Evolutionary conservation across 2,888 invertebrate genomes (phyloP).

Genomic region (Ernsta delagoae): DNA sequence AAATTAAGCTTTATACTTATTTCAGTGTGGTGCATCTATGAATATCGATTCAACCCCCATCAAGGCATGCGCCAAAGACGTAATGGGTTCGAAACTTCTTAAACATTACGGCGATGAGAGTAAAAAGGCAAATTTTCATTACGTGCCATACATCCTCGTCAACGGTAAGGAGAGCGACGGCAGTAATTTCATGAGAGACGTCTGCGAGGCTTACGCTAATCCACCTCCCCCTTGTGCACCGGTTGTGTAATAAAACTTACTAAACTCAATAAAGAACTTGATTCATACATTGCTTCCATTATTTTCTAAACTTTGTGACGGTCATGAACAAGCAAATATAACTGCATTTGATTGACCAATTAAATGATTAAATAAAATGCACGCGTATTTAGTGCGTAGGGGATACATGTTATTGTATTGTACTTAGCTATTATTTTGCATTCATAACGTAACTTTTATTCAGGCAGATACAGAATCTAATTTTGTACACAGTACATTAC

Average conservation of each 20-base stretch:
- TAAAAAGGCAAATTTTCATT: conserved; percentile 31
- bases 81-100: conserved; percentile 45
- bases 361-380: too few relatives aligned
- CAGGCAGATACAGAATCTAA: too few relatives aligned
- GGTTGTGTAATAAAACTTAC: conserved; percentile 22
- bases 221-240: conserved; percentile 50
- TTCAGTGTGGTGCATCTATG: conserved; percentile 57
- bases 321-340: not conserved
- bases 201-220: conserved; percentile 54
- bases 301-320: not conserved
- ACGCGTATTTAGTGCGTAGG: too few relatives aligned
- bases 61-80: conserved; percentile 57
- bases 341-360: not conserved
- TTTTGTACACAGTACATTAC: too few relatives aligned
- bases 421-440: too few relatives aligned
- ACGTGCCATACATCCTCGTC: conserved; percentile 54
- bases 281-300: conserved; percentile 5
- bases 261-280: conserved; percentile 19
- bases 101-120: conserved; percentile 41
- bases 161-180: conserved; percentile 50
- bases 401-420: too few relatives aligned
- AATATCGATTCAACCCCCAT: conserved; percentile 50
- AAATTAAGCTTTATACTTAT: conserved; percentile 31
- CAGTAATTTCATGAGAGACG: conserved; percentile 48
- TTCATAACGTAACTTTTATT: too few relatives aligned